Evolutionary conservation across 2,888 invertebrate genomes (phyloP), one percentile per base, ranked within the genome.

Genomic region (Suillia variegata): DNA sequence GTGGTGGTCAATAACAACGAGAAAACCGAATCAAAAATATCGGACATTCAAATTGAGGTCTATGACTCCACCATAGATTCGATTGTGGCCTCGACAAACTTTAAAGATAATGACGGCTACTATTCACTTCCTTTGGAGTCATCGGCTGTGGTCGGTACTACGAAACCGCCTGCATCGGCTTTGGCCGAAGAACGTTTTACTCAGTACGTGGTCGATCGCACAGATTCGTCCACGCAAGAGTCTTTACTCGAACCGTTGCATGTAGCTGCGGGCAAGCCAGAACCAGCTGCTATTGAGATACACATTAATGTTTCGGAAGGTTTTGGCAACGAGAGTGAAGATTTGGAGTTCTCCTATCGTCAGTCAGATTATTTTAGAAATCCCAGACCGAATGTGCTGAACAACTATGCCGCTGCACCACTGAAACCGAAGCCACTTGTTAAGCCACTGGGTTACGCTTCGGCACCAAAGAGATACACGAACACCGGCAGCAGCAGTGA

Each of bases 221-320:
- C 71, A 0, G 80, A 80, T 59, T 74, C 74, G 1, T 79, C 79
- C 13, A 79, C 79, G 0, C 78, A 71, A 45, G 73, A 81, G 0
- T 76, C 77, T 0, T 67, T 65, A 20, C 62, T 71, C 0, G 58
- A 60, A 2, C 61, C 62, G 1, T 61, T 64, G 6, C 22, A 21
- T 13, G 58, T 34, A 2, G 57, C 59, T 4, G 54, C 62, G 1
- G 81, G 76, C 1, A 75, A 76, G 6, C 80, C 80, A 0, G 76
- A 81, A 20, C 79, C 81, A 17, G 79, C 80, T 2, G 79, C 80
- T 20, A 80, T 80, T 31, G 80, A 80, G 63, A 80, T 80, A 24
- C 81, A 80, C 60, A 80, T 80, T 0, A 80, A 80, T 65, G 80
- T 80, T 0, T 81, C 81, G 0, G 80, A 80, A 51, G 79, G 78